Base-by-base conservation (phyloP, 2,888 invertebrate species). In the Macropis europaea region DNA sequence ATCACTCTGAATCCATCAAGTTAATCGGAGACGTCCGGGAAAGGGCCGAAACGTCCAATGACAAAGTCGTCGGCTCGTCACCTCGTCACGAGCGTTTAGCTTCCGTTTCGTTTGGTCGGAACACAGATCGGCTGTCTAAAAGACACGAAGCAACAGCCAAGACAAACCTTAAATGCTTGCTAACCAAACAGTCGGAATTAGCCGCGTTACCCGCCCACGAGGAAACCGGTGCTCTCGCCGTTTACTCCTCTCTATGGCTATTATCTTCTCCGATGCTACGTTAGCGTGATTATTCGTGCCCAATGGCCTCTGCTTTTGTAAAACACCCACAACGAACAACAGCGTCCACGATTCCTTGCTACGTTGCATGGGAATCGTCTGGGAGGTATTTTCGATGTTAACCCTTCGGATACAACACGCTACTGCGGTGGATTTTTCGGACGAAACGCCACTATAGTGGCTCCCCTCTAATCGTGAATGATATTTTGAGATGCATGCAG, bases 111-210 rank as follows among this genome's bases (percentile, higher is more conserved):
- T 89, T 89, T 89, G 84, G 85, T 89, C 83, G 82, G 86, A 84
- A 87, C 87, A 89, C 89, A 89, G 88, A 89, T 89, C 88, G 87
- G 84, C 89, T 89, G 88, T 88, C 89, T 89, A 89, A 90, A 89
- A 89, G 89, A 89, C 87, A 89, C 89, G 85, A 75, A 87, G 86
- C 86, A 84, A 88, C 86, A 81, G 89, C 89, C 89, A 89, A 89
- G 88, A 90, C 88, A 90, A 90, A 90, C 89, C 87, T 88, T 84
- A 88, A 89, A 89, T 89, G 89, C 89, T 90, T 90, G 89, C 85
- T 89, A 87, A 89, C 89, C 86, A 89, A 89, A 89, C 89, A 89
- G 83, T 88, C 84, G 86, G 84, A 89, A 89, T 89, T 88, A 89
- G 87, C 88, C 86, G 83, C 85, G 84, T 86, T 84, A 84, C 83